Evolutionary conservation across 2,113 vertebrate genomes (phyloP), one percentile per base, ranked within the genome.

Genomic region (Chauna torquata): DNA sequence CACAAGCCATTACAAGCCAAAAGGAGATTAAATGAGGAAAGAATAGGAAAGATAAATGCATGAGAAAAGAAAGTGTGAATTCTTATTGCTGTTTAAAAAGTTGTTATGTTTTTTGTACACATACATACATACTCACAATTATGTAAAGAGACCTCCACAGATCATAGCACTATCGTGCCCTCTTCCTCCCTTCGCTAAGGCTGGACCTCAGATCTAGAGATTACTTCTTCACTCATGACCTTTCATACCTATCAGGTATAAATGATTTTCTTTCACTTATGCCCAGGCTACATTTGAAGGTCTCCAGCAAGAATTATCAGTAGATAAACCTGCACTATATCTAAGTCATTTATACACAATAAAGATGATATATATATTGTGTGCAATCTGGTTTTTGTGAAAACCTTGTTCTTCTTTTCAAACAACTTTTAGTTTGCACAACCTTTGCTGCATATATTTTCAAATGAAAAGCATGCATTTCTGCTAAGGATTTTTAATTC

Each of bases 191-290:
- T 88, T 68, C 83, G 58, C 30, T 86, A 66, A 81, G 72, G 83
- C n/a, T 70, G 62, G 82, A 79, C 50, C 64, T 82, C 17, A 64
- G 45, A 83, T 85, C 61, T 68, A 40, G 64, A 92, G 95, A 96
- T 71, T 78, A 49, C 66, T 88, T 96, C 78, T 77, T 95, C 66
- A 57, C 85, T 95, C 89, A 36, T 92, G 77, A 96, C 87, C 93
- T 98, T 96, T 97, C 54, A 64, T 86, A 93, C 65, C 76, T 84
- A 89, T 69, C 78, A 91, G 47, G 77, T 93, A 61, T 61, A 93
- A 98, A 95, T 96, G 66, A 96, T 97, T 97, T 97, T 93, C 94
- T 88, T 98, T 97, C 95, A 96, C 42, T 95, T 95, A 44, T 49
- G 25, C 54, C 84, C 87, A 34, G 64, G 49, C 70, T 97, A 65